Evolutionary conservation across 2,888 invertebrate genomes (phyloP).

Genomic region (Eucriotettix oculatus): DNA sequence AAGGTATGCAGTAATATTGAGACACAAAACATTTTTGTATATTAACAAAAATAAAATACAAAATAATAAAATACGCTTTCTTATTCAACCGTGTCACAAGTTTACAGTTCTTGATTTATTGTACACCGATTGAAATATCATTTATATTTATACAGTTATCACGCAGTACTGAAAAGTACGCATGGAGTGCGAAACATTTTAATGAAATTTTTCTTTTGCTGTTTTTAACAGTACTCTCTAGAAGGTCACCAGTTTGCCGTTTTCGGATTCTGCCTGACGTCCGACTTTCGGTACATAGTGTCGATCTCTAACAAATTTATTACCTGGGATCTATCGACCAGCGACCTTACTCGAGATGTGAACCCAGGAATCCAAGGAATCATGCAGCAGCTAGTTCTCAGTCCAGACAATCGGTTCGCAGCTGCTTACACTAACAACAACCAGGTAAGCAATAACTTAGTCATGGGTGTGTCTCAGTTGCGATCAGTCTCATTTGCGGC

Average conservation of each 20-base stretch:
- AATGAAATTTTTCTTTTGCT: neutral
- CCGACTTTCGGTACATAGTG: slow-evolving; percentile 82
- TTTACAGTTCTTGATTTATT: too few relatives aligned
- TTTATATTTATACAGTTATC: too few relatives aligned
- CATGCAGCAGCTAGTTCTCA: slow-evolving; percentile 83
- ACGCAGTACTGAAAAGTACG: too few relatives aligned
- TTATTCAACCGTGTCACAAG: too few relatives aligned
- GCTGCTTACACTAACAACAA: slow-evolving; percentile 93
- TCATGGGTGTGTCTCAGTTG: neutral
- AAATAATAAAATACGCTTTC: too few relatives aligned
- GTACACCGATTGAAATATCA: too few relatives aligned
- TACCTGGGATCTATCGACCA: slow-evolving; percentile 91
- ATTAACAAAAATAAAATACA: too few relatives aligned
- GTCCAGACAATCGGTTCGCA: slow-evolving; percentile 90
- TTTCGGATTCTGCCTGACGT: slow-evolving; percentile 77
- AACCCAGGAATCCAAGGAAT: slow-evolving; percentile 91
- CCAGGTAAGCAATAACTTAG: slow-evolving; percentile 40
- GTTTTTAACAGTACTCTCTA: slow-evolving; percentile 60
- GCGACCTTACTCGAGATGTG: slow-evolving; percentile 82
- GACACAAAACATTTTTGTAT: too few relatives aligned
- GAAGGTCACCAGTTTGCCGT: slow-evolving; percentile 98
- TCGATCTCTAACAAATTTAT: slow-evolving; percentile 94
- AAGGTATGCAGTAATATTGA: too few relatives aligned
- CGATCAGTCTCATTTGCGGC: neutral
- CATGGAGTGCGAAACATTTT: too few relatives aligned